Percentiles rank a stretch among this genome's conserved stretches.
phyloP scores from a whole-genome alignment of 2,797 vertebrate species.

The Furcifer pardalis region DNA sequence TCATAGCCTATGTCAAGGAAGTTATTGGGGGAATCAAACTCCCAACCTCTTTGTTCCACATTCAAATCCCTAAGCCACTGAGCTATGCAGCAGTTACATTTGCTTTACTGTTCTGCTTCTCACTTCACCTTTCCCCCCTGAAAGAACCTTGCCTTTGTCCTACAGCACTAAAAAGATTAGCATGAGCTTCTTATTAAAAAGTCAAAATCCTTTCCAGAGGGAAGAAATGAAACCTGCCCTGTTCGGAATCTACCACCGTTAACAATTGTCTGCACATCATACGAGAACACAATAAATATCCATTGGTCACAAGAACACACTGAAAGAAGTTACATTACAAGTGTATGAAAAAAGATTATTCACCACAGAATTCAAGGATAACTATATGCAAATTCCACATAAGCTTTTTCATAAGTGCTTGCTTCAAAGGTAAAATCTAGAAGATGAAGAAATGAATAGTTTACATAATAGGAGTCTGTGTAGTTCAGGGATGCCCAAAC shows the following conservation, averaged over 20 bases:
- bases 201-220: conserved; percentile 29
- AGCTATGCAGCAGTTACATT: no score
- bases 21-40: no score
- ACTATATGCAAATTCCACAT: conserved; percentile 27
- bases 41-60: no score
- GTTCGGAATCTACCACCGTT: conserved; percentile 16
- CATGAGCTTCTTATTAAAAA: conserved; percentile 24
- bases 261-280: conserved; percentile 40
- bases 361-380: conserved; percentile 34
- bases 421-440: conserved; percentile 21
- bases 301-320: conserved; percentile 19
- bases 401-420: conserved; percentile 14
- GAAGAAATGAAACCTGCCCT: conserved; percentile 13
- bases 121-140: background rate
- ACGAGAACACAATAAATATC: conserved; percentile 37
- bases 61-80: no score
- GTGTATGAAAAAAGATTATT: conserved; percentile 48
- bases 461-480: background rate
- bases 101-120: background rate
- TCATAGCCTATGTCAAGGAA: no score
- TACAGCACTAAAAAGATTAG: conserved; percentile 21
- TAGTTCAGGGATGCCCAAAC: no score
- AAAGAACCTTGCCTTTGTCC: background rate
- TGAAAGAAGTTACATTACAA: conserved; percentile 47
- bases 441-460: background rate